These are phyloP conservation scores for Lutraria rhynchaena DNA, from an alignment of 1,140 invertebrate genomes.

Conservation along the genomic window DNA sequence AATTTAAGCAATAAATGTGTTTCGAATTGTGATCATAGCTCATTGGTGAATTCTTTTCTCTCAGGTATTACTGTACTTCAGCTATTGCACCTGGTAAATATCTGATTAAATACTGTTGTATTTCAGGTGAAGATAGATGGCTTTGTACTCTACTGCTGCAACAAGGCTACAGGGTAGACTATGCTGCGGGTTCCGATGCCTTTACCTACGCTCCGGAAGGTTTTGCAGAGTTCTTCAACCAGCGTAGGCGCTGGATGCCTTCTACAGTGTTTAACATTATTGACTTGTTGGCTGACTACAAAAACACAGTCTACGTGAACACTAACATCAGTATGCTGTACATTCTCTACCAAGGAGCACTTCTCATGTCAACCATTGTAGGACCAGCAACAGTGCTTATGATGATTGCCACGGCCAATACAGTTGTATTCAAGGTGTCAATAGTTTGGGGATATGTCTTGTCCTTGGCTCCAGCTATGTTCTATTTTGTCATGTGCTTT, in stretches of 20 bases:
- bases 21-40: no score
- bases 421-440: constrained; percentile 84
- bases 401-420: constrained; percentile 82
- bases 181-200: constrained; percentile 98
- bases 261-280: constrained; percentile 87
- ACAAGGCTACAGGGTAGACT: constrained; percentile 98
- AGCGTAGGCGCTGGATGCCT: constrained; percentile 86
- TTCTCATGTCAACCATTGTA: constrained; percentile 74
- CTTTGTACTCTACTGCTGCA: constrained; percentile 96
- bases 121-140: constrained; percentile 87
- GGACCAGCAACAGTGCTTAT: constrained; percentile 87
- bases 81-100: background rate
- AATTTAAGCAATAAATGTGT: no score
- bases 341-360: constrained; percentile 92
- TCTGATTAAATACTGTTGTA: background rate
- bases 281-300: constrained; percentile 83
- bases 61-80: no score
- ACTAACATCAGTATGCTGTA: constrained; percentile 98
- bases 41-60: no score
- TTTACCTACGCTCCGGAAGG: constrained; percentile 96
- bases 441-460: constrained; percentile 80
- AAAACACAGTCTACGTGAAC: constrained; percentile 94
- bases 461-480: constrained; percentile 82
- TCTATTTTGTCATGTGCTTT: constrained; percentile 83
- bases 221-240: constrained; percentile 86